These are phyloP conservation scores for Chionodraco myersi DNA, from an alignment of 2,113 vertebrate genomes.

Conservation along the genomic window DNA sequence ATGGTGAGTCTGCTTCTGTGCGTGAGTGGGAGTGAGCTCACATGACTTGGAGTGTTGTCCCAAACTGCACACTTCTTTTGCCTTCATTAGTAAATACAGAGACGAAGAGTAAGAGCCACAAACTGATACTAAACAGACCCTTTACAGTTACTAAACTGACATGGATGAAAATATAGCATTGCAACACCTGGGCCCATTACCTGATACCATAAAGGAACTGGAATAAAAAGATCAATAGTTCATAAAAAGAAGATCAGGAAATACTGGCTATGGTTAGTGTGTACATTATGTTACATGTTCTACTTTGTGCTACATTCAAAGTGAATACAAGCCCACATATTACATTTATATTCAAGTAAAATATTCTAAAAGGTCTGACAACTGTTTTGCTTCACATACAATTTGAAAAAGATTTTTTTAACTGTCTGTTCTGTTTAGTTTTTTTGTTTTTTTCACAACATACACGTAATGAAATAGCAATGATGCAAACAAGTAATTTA, in stretches of 20 bases:
- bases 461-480: too few species aligned
- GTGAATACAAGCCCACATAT: neutral
- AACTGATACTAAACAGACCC: neutral
- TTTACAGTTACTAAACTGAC: neutral
- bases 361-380: too few species aligned
- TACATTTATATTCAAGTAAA: neutral
- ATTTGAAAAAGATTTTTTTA: too few species aligned
- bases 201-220: too few species aligned
- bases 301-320: neutral
- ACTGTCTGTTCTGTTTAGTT: too few species aligned
- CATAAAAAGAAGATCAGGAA: neutral
- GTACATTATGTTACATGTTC: neutral
- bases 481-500: too few species aligned
- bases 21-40: conserved; percentile 41
- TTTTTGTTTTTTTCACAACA: too few species aligned
- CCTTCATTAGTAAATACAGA: conserved; percentile 9
- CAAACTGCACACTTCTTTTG: conserved; percentile 22
- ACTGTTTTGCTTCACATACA: too few species aligned
- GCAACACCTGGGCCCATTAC: neutral
- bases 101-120: conserved; percentile 2
- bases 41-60: conserved; percentile 43
- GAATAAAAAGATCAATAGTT: neutral
- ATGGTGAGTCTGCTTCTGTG: conserved; percentile 45
- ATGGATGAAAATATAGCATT: neutral
- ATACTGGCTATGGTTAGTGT: neutral